Conservation (phyloP, 2,888 invertebrate genomes). For the Diloba caeruleocephala region DNA sequence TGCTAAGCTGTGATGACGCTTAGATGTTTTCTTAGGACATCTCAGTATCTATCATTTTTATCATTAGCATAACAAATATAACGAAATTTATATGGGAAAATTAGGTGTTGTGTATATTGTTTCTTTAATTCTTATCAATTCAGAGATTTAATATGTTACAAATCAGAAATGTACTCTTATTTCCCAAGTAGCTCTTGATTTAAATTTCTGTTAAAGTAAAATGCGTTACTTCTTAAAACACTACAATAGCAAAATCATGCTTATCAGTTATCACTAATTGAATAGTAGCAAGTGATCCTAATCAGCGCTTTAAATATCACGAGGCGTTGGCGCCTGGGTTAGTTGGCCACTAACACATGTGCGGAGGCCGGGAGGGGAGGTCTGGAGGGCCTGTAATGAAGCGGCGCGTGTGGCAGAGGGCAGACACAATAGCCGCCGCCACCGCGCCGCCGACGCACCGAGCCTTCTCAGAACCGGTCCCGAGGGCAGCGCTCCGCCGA, state of each 20-base stretch:
- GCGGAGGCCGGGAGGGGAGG: conserved; percentile 51
- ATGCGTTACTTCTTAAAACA: no score
- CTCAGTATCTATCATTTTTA: conserved; percentile 43
- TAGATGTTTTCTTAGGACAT: conserved; percentile 72
- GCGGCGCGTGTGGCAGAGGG: conserved; percentile 79
- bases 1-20: conserved; percentile 78
- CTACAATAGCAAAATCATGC: conserved; percentile 2
- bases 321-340: conserved; percentile 67
- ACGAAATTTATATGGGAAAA: conserved; percentile 25
- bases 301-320: conserved; percentile 54
- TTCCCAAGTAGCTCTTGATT: no score
- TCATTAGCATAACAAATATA: conserved; percentile 49
- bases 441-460: conserved; percentile 73
- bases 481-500: conserved; percentile 82
- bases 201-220: no score
- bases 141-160: no score
- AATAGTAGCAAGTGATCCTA: conserved; percentile 45
- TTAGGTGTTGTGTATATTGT: not conserved
- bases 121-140: no score
- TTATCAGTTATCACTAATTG: conserved; percentile 24
- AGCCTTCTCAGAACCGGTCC: conserved; percentile 86
- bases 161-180: no score
- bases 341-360: conserved; percentile 53
- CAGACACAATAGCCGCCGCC: conserved; percentile 86
- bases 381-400: conserved; percentile 73